Percentiles rank a stretch among this genome's conserved stretches.
These are phyloP conservation scores for Aphis gossypii DNA, from an alignment of 1,140 invertebrate species.

Conservation along the genomic window DNA sequence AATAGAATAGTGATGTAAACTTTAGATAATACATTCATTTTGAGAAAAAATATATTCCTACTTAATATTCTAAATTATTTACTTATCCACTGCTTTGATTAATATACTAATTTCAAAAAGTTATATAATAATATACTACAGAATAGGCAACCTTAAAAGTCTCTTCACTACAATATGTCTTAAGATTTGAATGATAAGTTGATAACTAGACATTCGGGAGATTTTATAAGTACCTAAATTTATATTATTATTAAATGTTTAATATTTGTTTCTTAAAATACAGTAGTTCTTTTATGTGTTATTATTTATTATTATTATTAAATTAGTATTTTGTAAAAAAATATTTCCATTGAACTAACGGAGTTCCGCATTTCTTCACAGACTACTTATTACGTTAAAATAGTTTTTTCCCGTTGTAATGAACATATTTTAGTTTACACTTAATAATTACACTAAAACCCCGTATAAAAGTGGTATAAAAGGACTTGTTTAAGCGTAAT, in stretches of 20 bases:
- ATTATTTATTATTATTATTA: not conserved
- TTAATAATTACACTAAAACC: not conserved
- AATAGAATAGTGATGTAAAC: not conserved
- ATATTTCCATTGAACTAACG: not conserved
- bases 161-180: not conserved
- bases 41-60: not conserved
- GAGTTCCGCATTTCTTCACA: not conserved
- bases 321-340: not conserved
- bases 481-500: not conserved
- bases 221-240: not conserved
- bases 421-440: not conserved
- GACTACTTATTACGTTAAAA: not conserved
- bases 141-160: not conserved
- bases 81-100: not conserved
- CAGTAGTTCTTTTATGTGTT: not conserved
- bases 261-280: not conserved
- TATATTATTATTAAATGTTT: not conserved
- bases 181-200: not conserved
- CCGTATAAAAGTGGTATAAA: not conserved
- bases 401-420: constrained; percentile 16
- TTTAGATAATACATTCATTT: not conserved
- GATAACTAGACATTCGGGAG: not conserved
- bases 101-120: constrained; percentile 5
- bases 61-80: constrained; percentile 5
- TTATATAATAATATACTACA: not conserved